Base-by-base conservation (phyloP, 53 echinoderm and acorn worm species). In the Luidia sarsii region DNA sequence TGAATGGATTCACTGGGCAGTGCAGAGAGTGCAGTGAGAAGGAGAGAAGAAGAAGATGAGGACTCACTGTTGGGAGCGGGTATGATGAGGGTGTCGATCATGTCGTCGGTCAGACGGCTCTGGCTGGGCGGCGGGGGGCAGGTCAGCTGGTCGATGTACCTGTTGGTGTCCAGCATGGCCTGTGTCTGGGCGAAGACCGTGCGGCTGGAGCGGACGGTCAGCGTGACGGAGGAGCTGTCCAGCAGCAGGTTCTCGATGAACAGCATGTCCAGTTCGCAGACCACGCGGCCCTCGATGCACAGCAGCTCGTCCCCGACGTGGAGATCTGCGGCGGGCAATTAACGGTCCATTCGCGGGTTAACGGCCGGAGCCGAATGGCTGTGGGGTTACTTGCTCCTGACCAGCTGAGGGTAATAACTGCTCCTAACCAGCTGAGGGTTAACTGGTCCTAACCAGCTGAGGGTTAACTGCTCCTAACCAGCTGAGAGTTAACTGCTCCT, bases 61-160 rank as follows among this genome's bases (percentile, higher is more conserved):
- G 13, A 75, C 88, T 70, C 46, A 92, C 92, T 79, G 67, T 68
- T 14, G 19, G 97, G 97, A 2, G 93, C 93, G 8, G 97, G 97
- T 18, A 96, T 83, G 30, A 96, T 93, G 50, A 96, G 90, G 11
- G 83, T 80, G 33, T 90, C 93, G 18, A 96, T 73, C 88, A 91
- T 85, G 51, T 93, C 92, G 36, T 96, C 97, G 36, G 92, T 96
- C 31, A 96, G 80, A 52, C 97, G 77, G 28, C 83, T 64, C 93
- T 96, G 97, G 28, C 91, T 79, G 10, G 95, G 97, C 6, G 97
- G 97, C 4, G 97, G 97, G 4, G 97, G 97, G 46, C 93, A 93
- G 11, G 93, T 96, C 86, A 96, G 71, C 60, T 93, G 91, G 59
- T 96, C 89, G 18, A 96, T 96, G 85, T 90, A 93, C 15, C 75